Conservation (phyloP, 2,888 invertebrate species). For the Pasiphila rectangulata region DNA sequence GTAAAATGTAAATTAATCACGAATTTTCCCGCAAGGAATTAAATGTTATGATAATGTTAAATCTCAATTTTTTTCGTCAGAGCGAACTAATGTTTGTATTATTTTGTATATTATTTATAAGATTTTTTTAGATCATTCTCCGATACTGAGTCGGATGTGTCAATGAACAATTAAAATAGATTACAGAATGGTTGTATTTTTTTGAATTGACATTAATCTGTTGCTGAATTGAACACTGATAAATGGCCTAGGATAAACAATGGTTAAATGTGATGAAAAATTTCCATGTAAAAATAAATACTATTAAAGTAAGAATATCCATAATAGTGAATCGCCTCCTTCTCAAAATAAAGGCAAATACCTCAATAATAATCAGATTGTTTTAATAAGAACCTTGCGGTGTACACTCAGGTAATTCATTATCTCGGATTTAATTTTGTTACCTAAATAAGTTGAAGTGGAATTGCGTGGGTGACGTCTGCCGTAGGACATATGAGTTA, state of each 20-base stretch:
- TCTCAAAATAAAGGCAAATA: slow-evolving; percentile 77
- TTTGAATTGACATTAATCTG: slow-evolving; percentile 69
- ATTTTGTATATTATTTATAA: slow-evolving; percentile 81
- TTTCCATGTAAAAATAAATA: slow-evolving; percentile 81
- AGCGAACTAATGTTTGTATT: slow-evolving; percentile 76
- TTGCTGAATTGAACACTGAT: slow-evolving; percentile 71
- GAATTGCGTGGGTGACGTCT: too few species aligned
- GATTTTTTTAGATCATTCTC: slow-evolving; percentile 66
- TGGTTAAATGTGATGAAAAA: slow-evolving; percentile 77
- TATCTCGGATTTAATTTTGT: background rate
- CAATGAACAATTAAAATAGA: slow-evolving; percentile 61
- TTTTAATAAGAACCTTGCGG: slow-evolving; percentile 52
- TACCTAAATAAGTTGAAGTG: background rate
- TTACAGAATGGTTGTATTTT: slow-evolving; percentile 76
- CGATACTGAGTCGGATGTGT: slow-evolving; percentile 54
- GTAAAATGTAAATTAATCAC: slow-evolving; percentile 65
- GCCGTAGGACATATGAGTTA: too few species aligned
- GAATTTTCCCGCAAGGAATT: slow-evolving; percentile 62
- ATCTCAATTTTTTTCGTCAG: slow-evolving; percentile 66
- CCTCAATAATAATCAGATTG: slow-evolving; percentile 72
- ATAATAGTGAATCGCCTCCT: slow-evolving; percentile 78
- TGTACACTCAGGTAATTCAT: background rate
- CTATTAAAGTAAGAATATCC: slow-evolving; percentile 75
- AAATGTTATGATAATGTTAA: slow-evolving; percentile 66
- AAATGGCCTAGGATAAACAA: slow-evolving; percentile 73